These are phyloP conservation scores for Acrocyrtus sp. DNA, from an alignment of 2,888 invertebrate genomes.

Conservation along the genomic window DNA sequence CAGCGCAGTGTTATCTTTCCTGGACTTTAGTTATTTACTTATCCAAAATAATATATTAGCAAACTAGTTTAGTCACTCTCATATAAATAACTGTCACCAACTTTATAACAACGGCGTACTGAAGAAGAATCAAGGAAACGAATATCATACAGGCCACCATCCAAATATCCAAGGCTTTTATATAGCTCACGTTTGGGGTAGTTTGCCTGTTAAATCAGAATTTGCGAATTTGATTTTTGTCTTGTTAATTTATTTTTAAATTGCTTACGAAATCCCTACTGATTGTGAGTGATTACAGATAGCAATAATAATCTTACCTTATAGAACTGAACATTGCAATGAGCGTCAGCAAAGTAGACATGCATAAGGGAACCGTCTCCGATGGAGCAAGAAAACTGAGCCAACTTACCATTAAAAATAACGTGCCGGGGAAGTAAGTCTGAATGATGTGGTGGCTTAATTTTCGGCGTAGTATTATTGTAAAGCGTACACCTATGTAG, in stretches of 20 bases:
- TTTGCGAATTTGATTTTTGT: too few relatives aligned
- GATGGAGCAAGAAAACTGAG: slow-evolving; percentile 4
- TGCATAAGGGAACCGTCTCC: background rate
- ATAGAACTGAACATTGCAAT: background rate
- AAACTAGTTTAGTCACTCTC: too few relatives aligned
- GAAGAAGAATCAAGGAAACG: slow-evolving; percentile 1
- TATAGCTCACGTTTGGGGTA: slow-evolving; percentile 15
- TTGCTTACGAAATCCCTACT: too few relatives aligned
- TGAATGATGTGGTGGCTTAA: slow-evolving; percentile 12
- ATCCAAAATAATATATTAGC: too few relatives aligned
- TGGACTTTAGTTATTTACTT: too few relatives aligned
- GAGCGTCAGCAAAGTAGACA: background rate
- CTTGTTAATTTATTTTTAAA: too few relatives aligned
- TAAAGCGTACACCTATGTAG: slow-evolving; percentile 1
- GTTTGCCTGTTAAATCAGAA: too few relatives aligned
- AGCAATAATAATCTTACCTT: too few relatives aligned
- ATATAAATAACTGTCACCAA: too few relatives aligned
- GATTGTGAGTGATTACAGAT: too few relatives aligned
- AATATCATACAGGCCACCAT: slow-evolving; percentile 5
- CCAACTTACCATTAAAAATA: background rate
- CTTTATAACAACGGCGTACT: slow-evolving; percentile 13
- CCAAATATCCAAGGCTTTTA: slow-evolving; percentile 20
- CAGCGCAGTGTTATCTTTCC: too few relatives aligned
- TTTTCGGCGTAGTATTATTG: slow-evolving; percentile 1
- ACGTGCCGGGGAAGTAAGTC: slow-evolving; percentile 8